Conservation (phyloP, 2,797 vertebrate genomes). For the Meda fulgida region DNA sequence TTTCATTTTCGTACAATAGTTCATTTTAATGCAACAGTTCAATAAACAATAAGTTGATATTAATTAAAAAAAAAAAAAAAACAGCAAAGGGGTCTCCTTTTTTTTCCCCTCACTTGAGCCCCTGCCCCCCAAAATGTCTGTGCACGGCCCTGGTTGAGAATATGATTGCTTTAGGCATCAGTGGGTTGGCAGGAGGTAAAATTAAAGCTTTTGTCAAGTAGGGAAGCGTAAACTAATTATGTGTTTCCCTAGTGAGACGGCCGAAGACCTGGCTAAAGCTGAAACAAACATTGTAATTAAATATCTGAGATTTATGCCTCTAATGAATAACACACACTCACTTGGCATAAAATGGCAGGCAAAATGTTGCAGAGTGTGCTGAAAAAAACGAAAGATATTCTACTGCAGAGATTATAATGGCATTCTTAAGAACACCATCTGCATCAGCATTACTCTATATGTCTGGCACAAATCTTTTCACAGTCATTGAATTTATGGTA, state of each 20-base stretch:
- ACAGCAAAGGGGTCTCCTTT: background rate
- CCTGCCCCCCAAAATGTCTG: background rate
- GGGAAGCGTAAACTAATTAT: constrained; percentile 47
- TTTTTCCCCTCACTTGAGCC: background rate
- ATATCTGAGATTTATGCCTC: constrained; percentile 48
- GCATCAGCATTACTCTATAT: constrained; percentile 60
- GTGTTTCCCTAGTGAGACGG: constrained; percentile 46
- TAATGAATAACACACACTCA: constrained; percentile 33
- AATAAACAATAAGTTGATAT: background rate
- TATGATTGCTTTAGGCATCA: constrained; percentile 21
- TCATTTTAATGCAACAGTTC: background rate
- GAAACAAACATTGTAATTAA: constrained; percentile 52
- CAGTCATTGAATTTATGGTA: constrained; percentile 55
- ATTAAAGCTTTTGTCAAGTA: constrained; percentile 40
- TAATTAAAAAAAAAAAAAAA: background rate
- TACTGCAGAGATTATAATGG: constrained; percentile 53
- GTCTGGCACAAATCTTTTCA: constrained; percentile 48
- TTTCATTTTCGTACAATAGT: background rate
- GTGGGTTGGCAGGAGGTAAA: background rate
- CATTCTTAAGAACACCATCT: constrained; percentile 61
- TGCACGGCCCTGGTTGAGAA: background rate
- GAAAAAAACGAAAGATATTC: constrained; percentile 35
- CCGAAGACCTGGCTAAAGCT: constrained; percentile 39
- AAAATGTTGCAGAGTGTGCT: constrained; percentile 56
- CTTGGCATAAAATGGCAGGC: constrained; percentile 55